phyloP scores from a whole-genome alignment of 2,797 vertebrate genomes.

The Knipowitschia caucasica region DNA sequence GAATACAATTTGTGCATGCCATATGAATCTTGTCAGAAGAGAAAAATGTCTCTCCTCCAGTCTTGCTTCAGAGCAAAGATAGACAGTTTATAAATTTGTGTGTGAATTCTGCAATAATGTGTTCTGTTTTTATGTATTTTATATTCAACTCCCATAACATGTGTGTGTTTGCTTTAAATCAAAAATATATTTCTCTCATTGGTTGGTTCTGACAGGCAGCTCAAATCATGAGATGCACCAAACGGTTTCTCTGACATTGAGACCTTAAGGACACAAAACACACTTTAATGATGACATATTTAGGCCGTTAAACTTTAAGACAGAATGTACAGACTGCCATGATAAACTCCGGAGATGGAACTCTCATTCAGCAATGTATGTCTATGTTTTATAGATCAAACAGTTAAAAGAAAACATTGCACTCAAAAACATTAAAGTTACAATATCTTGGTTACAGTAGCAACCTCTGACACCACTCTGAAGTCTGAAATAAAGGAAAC shows the following conservation, averaged over 20 bases:
- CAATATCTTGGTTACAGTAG: constrained; percentile 8
- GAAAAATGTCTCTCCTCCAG: too few relatives aligned
- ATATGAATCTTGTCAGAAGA: too few relatives aligned
- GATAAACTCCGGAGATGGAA: constrained; percentile 43
- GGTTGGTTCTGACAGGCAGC: too few relatives aligned
- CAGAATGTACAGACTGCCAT: constrained; percentile 26
- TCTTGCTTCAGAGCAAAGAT: too few relatives aligned
- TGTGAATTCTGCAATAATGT: too few relatives aligned
- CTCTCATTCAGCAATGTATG: constrained; percentile 32
- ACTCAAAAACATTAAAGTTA: constrained; percentile 18
- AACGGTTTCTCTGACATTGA: constrained; percentile 4
- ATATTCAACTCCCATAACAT: too few relatives aligned
- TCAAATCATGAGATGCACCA: background rate
- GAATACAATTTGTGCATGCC: too few relatives aligned
- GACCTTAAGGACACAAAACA: constrained; percentile 20
- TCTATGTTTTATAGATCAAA: constrained; percentile 23
- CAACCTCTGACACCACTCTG: constrained; percentile 21
- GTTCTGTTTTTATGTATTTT: too few relatives aligned
- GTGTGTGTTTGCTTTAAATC: background rate
- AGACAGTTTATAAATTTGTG: too few relatives aligned
- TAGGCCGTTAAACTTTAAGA: constrained; percentile 40
- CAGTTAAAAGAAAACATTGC: background rate
- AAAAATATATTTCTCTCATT: background rate
- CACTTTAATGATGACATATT: constrained; percentile 44
- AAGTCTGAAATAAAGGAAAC: constrained; percentile 29